Conservation (phyloP, 2,888 invertebrate genomes). For the Epinotia ramella region DNA sequence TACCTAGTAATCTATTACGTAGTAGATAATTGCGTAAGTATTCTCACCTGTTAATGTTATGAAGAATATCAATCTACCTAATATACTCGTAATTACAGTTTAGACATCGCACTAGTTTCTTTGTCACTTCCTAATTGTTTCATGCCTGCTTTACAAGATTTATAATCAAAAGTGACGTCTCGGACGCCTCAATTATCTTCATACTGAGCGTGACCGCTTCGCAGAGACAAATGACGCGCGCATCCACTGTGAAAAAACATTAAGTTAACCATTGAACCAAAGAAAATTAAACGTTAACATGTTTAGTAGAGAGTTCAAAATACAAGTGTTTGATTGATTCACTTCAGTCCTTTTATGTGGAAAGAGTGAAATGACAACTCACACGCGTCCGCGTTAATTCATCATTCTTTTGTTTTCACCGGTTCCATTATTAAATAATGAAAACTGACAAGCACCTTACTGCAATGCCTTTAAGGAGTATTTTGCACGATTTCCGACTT, state of each 20-base stretch:
- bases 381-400: slow-evolving; percentile 53
- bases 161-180: slow-evolving; percentile 45
- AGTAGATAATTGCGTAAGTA: too few relatives aligned
- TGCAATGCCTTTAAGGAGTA: neutral
- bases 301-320: neutral
- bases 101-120: slow-evolving; percentile 1
- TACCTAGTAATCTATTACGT: too few relatives aligned
- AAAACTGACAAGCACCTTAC: slow-evolving; percentile 17
- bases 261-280: neutral
- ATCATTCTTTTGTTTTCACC: slow-evolving; percentile 53
- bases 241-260: neutral
- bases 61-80: too few relatives aligned
- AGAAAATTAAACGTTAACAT: neutral
- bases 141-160: slow-evolving; percentile 40
- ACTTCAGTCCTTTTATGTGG: neutral
- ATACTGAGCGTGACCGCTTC: slow-evolving; percentile 45
- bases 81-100: slow-evolving; percentile 13
- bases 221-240: slow-evolving; percentile 57
- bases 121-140: slow-evolving; percentile 35
- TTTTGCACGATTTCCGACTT: neutral
- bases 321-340: neutral
- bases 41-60: too few relatives aligned
- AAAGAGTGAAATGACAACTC: slow-evolving; percentile 29
- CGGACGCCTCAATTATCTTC: slow-evolving; percentile 36
- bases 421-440: slow-evolving; percentile 48